These are phyloP conservation scores for Agelas oroides DNA, from an alignment of 37 sponge, comb jelly and placozoan species.

Conservation along the genomic window DNA sequence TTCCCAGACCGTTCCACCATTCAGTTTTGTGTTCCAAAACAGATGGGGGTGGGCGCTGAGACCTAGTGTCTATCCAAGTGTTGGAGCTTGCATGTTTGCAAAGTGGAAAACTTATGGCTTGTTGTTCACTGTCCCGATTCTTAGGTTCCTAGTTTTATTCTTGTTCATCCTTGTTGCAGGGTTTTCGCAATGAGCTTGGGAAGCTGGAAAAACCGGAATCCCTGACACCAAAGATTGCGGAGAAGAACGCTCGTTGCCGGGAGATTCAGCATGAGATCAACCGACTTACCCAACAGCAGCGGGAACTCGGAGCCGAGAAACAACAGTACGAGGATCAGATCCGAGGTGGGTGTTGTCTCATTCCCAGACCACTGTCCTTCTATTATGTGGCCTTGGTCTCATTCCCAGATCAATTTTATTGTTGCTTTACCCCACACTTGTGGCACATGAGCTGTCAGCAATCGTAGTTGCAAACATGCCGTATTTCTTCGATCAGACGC, in stretches of 20 bases:
- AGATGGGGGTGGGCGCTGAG: too few relatives aligned
- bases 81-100: too few relatives aligned
- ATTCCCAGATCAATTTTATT: neutral
- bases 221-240: slow-evolving; percentile 10
- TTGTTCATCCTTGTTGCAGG: slow-evolving; percentile 1
- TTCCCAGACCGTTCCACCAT: too few relatives aligned
- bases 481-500: too few relatives aligned
- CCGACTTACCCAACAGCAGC: neutral
- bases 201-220: slow-evolving; percentile 33
- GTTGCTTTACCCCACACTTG: too few relatives aligned
- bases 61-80: too few relatives aligned
- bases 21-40: too few relatives aligned
- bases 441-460: too few relatives aligned
- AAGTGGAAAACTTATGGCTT: too few relatives aligned
- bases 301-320: slow-evolving; percentile 14
- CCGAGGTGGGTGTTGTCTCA: neutral
- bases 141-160: neutral
- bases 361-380: too few relatives aligned
- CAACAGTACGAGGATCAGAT: slow-evolving; percentile 8
- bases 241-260: slow-evolving; percentile 19
- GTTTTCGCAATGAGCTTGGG: slow-evolving; percentile 44
- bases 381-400: neutral
- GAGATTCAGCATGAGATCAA: slow-evolving; percentile 24
- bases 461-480: too few relatives aligned
- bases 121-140: neutral